phyloP scores from a whole-genome alignment of 2,797 vertebrate species.

The Anniella stebbinsi region DNA sequence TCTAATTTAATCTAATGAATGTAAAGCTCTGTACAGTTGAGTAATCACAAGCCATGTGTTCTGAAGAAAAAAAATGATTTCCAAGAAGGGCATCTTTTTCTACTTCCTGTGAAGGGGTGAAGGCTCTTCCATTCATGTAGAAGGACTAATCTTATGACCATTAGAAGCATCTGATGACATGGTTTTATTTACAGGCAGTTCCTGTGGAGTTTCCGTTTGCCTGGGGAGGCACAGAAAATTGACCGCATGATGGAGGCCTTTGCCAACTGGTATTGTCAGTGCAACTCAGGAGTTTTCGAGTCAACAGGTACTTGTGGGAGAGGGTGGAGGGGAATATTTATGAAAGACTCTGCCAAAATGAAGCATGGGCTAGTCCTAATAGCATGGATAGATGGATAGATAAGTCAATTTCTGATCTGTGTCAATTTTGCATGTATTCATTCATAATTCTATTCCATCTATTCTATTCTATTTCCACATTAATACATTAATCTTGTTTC shows the following conservation, averaged over 20 bases:
- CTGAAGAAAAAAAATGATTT: neutral
- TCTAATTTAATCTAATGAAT: neutral
- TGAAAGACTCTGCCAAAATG: neutral
- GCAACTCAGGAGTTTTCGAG: slow-evolving; percentile 89
- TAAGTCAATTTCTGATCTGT: neutral
- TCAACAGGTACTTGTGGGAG: slow-evolving; percentile 83
- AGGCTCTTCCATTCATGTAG: neutral
- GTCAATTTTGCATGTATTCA: no score
- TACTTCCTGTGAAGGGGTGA: neutral
- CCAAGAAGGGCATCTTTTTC: neutral
- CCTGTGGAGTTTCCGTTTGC: slow-evolving; percentile 94
- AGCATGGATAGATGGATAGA: neutral
- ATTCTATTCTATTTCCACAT: no score
- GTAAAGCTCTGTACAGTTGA: neutral
- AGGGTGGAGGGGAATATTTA: neutral
- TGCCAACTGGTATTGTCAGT: slow-evolving; percentile 91
- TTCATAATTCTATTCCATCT: no score
- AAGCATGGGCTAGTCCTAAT: neutral
- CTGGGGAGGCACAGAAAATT: slow-evolving; percentile 95
- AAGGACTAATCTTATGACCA: neutral
- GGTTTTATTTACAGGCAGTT: slow-evolving; percentile 84
- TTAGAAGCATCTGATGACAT: neutral
- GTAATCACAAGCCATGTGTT: neutral
- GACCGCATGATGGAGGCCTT: slow-evolving; percentile 98
- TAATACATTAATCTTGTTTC: no score